Base-by-base conservation (phyloP, 35 echinoderm and acorn worm species). In the Amphiura filiformis region DNA sequence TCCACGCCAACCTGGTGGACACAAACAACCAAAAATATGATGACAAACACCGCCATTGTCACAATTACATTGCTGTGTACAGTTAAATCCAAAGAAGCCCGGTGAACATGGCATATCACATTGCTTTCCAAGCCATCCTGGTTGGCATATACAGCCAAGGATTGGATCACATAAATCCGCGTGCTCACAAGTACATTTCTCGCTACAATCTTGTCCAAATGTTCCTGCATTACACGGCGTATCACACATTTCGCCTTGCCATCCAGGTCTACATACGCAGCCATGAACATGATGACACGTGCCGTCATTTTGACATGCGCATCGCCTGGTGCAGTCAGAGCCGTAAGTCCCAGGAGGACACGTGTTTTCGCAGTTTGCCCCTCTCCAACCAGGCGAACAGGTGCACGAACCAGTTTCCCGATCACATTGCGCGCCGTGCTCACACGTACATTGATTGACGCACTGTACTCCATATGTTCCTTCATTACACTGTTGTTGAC, bases 1-100 rank as follows among this genome's bases (percentile, higher is more conserved):
- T 65, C 96, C 96, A 0, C 34, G 82, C 86, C 84, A 95, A 32
- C 96, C 96, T 22, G 87, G 81, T 31, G 61, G 36, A 81, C 96
- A 99, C 31, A 81, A n/a, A 90, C 96, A 99, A 14, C 96, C 96
- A 32, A 88, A 77, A 39, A 99, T 81, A 33, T 82, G 85, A 82
- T 92, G 82, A 84, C 95, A 97, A 32, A 80, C 38, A 41, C 84
- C 95, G 31, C 88, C 88, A 83, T 97, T 97, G 18, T 77, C 41
- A 81, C 96, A 99, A 38, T 84, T 57, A 87, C 96, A 99, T 32
- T 82, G 31, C 12, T 65, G 34, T 3, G 47, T 52, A 79, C 96
- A 99, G 38, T 95, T 79, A 34, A 52, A 61, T 26, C 96, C 96
- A 80, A 81, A 95, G 20, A 39, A 90, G 23, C 96, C 96, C 36